Base-by-base conservation (phyloP, 2,113 vertebrate species). In the Hippotragus niger region DNA sequence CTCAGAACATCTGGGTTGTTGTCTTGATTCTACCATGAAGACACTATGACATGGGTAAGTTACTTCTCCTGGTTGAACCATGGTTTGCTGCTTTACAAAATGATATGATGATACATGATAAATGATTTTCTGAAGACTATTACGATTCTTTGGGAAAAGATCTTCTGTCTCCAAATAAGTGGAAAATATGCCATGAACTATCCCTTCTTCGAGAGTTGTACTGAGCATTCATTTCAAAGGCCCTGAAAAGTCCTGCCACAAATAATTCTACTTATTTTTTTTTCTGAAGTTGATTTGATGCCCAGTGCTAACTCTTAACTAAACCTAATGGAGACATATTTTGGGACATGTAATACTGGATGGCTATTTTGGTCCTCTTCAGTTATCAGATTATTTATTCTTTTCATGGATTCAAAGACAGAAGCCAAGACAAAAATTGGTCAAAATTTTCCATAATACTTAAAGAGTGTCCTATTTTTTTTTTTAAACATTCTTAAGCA, bases 401-500 rank as follows among this genome's bases (percentile, higher is more conserved):
- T 93, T 93, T 83, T 76, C 90, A 58, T 55, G 67, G 23, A 78
- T 36, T 85, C 64, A 94, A 96, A 95, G 60, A 71, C 52, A 91
- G 86, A 96, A 84, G 36, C 55, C 58, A 97, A 88, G 60, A 96
- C 16, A 92, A 95, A 96, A 89, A 36, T n/a, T 64, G 16, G 80
- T 92, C 45, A 55, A 76, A 93, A 83, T 86, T 90, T 90, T 81
- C 80, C 74, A 62, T 62, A 53, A 36, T 96, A 50, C 15, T 90
- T 95, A 14, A 93, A 89, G 47, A 15, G 2, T 82, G 2, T 31
- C 57, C 52, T 95, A 17, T 7, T 50, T 87, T 40, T 76, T 43
- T 88, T 91, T 88, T 89, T 58, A 5, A 29, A 92, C 23, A 92
- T 88, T 27, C 15, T 90, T 97, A 55, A 71, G n/a, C 67, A 71